Base-by-base conservation (phyloP, 1,140 invertebrate species). In the Apis florea region DNA sequence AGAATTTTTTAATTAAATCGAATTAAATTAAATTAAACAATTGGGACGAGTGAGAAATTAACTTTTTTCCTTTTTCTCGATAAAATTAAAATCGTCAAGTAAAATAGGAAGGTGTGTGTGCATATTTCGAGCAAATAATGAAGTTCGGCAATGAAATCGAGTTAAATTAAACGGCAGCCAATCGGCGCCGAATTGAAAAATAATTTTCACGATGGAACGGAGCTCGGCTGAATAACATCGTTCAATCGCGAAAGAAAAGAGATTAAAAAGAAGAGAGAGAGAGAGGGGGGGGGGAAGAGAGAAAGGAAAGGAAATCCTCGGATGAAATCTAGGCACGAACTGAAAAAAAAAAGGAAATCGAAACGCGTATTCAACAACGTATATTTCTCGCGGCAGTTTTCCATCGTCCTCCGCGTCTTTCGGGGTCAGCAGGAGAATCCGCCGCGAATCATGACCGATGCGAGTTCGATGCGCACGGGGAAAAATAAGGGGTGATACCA, bases 391-490 rank as follows among this genome's bases (percentile, higher is more conserved):
- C 31, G 53, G 61, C 59, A 26, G 70, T 49, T 72, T 49, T 40
- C 63, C 63, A 47, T 66, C 26, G 58, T 59, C 11, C 56, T 12
- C n/a, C 63, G 26, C 53, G 24, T 70, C 54, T 56, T 77, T 26
- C 40, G 54, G 59, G 8, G 15, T 21, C 21, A 40, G 31, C 47
- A 24, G 80, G 67, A 73, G n/a, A 59, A 83, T 68, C 74, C 51
- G 64, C 31, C 17, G 31, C 13, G 13, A 59, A 79, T 85, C 76
- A 78, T 83, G 79, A 85, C 85, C 83, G 85, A 86, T 77, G 80
- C n/a, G 80, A 69, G 69, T 53, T 67, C 59, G 26, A 49, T 21
- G 70, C 83, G 56, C 19, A 40, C n/a, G 10, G 21, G 58, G n/a
- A 24, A 69, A 82, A 86, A 82, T 80, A 77, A 63, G 21, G 73